These are phyloP conservation scores for Anguilla rostrata DNA, from an alignment of 2,113 vertebrate species.

Conservation along the genomic window DNA sequence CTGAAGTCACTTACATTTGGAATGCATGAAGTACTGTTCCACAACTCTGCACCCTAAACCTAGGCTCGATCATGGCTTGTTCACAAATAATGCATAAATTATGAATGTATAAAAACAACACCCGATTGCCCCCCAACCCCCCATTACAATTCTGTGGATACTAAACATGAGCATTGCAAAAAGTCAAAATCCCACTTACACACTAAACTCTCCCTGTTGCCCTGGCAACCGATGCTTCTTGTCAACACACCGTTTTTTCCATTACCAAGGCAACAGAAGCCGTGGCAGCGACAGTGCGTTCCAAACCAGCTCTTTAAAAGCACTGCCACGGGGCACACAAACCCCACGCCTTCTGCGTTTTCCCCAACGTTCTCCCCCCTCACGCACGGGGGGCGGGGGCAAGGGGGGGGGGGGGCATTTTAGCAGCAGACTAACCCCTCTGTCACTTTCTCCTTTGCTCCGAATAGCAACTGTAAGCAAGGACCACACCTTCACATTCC, in stretches of 20 bases:
- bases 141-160: neutral
- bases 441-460: neutral
- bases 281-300: neutral
- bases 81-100: neutral
- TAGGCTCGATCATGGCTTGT: too few species aligned
- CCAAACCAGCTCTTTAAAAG: neutral
- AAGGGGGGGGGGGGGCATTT: neutral
- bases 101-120: neutral
- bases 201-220: conserved; percentile 1
- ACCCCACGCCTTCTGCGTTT: neutral
- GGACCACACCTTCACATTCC: neutral
- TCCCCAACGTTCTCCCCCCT: neutral
- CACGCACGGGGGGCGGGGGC: too few species aligned
- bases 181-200: neutral
- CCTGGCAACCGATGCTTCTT: conserved; percentile 7
- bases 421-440: neutral
- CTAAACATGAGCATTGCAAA: neutral
- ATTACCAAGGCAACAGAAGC: conserved; percentile 9
- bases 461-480: neutral
- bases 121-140: neutral
- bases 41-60: too few species aligned
- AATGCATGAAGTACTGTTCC: too few species aligned
- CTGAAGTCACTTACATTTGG: too few species aligned
- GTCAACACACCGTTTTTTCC: conserved; percentile 14
- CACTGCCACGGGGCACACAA: neutral